Conservation (phyloP, 2,113 vertebrate genomes). For the Tyrannus savana region DNA sequence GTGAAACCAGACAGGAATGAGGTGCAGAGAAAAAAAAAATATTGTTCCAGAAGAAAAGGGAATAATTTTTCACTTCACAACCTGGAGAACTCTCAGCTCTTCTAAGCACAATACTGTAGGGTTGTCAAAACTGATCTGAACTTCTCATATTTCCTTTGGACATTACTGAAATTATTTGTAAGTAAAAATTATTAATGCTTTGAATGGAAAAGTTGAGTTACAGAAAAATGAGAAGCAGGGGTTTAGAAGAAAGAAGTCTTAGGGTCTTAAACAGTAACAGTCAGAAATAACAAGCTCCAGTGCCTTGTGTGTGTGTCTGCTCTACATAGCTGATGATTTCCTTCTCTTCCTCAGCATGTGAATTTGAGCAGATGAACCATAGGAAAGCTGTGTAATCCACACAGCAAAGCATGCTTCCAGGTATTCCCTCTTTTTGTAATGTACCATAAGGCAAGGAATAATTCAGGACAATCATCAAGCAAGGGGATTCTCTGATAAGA, state of each 20-base stretch:
- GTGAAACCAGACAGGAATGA: slow-evolving; percentile 14
- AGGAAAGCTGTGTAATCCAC: background rate
- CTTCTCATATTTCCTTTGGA: background rate
- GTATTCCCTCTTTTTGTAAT: background rate
- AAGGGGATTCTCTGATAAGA: background rate
- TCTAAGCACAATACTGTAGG: background rate
- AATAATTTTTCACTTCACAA: background rate
- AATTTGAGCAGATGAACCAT: background rate
- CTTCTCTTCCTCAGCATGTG: background rate
- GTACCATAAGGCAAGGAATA: background rate
- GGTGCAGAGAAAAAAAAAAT: background rate
- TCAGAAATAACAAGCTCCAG: background rate
- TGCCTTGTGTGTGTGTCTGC: background rate
- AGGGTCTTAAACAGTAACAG: background rate
- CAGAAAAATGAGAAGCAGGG: background rate
- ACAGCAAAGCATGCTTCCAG: background rate
- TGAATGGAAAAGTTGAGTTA: background rate
- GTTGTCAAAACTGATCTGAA: background rate
- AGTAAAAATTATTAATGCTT: background rate
- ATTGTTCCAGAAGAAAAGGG: background rate
- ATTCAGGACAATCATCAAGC: background rate
- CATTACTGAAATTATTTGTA: background rate
- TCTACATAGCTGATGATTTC: background rate
- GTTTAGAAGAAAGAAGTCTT: background rate
- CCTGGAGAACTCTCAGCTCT: background rate